Evolutionary conservation across 1,140 invertebrate species (phyloP), one percentile per base, ranked within the genome.

Genomic region (Thaumetopoea pityocampa): DNA sequence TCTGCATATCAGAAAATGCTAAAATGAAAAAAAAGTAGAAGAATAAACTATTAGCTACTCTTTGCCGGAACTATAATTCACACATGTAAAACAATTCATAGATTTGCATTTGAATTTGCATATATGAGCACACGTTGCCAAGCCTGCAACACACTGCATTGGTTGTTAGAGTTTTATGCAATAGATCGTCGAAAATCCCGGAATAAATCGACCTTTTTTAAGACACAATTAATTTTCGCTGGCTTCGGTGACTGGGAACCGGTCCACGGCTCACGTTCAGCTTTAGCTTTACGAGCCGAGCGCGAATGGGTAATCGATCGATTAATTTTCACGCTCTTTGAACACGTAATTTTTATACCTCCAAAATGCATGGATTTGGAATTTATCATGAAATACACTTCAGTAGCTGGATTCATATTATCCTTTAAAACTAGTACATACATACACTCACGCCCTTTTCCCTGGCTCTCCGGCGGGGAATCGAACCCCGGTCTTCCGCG

Each of bases 291-390:
- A 58, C 48, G 59, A 58, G 51, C 54, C 37, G 48, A 63, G 58
- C 61, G 52, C 50, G 65, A 80, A 77, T 73, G 59, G 70, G 60
- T 80, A 80, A 80, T 80, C 76, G 76, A 77, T 71, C 67, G 76
- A 72, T 80, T 80, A 71, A 77, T 80, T 80, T 74, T 70, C 68
- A 74, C 65, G 59, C 61, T 59, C 57, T 60, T 74, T 68, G 68
- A 71, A 61, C 72, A 67, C 62, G 57, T 63, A 64, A 67, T 72
- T 72, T 64, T 54, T 36, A 24, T 30, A 18, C n/a, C n/a, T n/a
- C n/a, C n/a, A n/a, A 28, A 52, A 45, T 48, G 29, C 35, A 41
- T 35, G 32, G 26, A 37, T 40, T n/a, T 30, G 32, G 36, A 45
- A 27, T 38, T 22, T 38, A 24, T 15, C 16, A 14, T 17, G 15